phyloP scores from a whole-genome alignment of 2,113 vertebrate genomes.

The Clupea harengus region DNA sequence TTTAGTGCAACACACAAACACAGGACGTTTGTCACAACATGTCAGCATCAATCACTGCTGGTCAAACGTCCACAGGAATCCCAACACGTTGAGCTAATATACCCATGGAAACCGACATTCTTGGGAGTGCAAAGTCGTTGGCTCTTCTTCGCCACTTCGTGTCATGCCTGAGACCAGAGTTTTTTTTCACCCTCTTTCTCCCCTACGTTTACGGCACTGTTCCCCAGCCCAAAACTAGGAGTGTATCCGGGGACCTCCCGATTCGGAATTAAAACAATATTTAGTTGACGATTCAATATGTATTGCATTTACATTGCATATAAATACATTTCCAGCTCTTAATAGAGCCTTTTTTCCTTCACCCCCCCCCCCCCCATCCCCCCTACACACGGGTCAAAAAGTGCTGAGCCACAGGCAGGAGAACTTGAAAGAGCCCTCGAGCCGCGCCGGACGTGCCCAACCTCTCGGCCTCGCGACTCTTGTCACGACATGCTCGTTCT shows the following conservation, averaged over 20 bases:
- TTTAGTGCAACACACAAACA: background rate
- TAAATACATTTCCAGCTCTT: background rate
- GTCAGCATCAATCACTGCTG: slow-evolving; percentile 12
- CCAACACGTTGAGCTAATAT: background rate
- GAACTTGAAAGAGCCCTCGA: background rate
- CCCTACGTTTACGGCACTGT: background rate
- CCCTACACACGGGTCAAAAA: background rate
- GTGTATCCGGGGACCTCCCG: too few species aligned
- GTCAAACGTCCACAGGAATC: background rate
- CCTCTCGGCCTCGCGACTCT: background rate
- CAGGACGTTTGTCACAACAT: background rate
- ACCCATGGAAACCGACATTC: slow-evolving; percentile 1
- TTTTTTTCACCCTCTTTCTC: background rate
- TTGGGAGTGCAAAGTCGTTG: background rate
- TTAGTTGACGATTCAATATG: background rate
- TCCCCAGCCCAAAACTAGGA: background rate
- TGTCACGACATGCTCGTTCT: slow-evolving; percentile 1
- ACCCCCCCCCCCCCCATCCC: background rate
- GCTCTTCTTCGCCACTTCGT: background rate
- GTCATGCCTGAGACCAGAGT: background rate
- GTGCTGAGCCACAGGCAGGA: background rate
- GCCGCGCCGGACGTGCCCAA: background rate
- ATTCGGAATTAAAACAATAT: background rate
- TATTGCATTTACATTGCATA: background rate
- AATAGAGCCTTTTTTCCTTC: background rate